These are phyloP conservation scores for Drosophila subpulchrella DNA, from an alignment of 1,140 invertebrate species.

Conservation along the genomic window DNA sequence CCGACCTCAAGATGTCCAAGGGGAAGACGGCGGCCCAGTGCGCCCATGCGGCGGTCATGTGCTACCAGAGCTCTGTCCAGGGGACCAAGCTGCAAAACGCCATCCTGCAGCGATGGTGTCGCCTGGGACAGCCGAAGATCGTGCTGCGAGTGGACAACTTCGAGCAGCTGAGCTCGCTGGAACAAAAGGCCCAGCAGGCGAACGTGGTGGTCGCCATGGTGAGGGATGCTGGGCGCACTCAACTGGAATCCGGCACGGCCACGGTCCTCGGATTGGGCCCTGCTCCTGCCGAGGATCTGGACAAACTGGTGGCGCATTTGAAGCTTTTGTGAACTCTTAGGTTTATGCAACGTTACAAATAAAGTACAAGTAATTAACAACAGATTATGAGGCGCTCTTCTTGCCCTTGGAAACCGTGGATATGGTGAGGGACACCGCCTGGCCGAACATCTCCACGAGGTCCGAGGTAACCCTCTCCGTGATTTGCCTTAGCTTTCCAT, in stretches of 20 bases:
- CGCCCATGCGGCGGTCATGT: constrained; percentile 90
- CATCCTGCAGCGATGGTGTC: constrained; percentile 88
- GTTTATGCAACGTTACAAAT: constrained; percentile 37
- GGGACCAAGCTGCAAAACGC: constrained; percentile 78
- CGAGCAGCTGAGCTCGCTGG: constrained; percentile 85
- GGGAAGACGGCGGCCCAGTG: constrained; percentile 94
- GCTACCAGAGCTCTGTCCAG: constrained; percentile 86
- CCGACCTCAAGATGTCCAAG: constrained; percentile 91
- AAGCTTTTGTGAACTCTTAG: constrained; percentile 87
- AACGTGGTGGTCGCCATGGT: constrained; percentile 88
- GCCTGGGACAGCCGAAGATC: constrained; percentile 91
- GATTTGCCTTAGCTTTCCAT: constrained; percentile 88
- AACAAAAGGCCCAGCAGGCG: constrained; percentile 85
- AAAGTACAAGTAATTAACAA: constrained; percentile 27
- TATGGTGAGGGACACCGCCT: constrained; percentile 82
- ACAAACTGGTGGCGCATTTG: constrained; percentile 89
- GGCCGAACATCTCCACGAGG: constrained; percentile 82
- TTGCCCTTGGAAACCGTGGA: constrained; percentile 57
- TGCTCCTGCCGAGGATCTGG: constrained; percentile 87
- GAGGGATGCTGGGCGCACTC: constrained; percentile 91
- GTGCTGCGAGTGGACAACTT: constrained; percentile 87
- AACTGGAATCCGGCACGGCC: constrained; percentile 88
- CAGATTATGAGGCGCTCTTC: constrained; percentile 5
- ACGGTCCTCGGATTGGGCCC: constrained; percentile 93
- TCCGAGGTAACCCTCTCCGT: constrained; percentile 86